Evolutionary conservation across 2,888 invertebrate genomes (phyloP).

Genomic region (Brachyopa scutellaris): DNA sequence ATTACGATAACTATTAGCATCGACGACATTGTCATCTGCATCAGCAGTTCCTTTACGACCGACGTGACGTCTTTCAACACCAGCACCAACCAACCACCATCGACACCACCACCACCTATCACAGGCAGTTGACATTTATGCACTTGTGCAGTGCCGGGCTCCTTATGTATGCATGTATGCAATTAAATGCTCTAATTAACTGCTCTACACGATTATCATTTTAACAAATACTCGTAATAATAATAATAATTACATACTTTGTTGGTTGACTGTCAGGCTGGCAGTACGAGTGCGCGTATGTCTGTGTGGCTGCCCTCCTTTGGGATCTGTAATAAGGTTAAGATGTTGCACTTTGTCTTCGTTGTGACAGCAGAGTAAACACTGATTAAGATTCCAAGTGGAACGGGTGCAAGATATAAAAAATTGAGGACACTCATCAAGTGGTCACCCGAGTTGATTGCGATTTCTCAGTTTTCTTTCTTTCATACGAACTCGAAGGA

Average conservation of each 20-base stretch:
- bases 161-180: constrained; percentile 38
- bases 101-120: background rate
- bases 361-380: background rate
- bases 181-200: constrained; percentile 71
- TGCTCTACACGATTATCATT: constrained; percentile 69
- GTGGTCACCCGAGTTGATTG: constrained; percentile 63
- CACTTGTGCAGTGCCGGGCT: constrained; percentile 1
- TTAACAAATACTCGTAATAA: constrained; percentile 54
- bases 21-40: constrained; percentile 69
- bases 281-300: too few relatives aligned
- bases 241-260: constrained; percentile 57
- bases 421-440: constrained; percentile 57
- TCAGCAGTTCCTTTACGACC: constrained; percentile 67
- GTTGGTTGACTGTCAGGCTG: constrained; percentile 24
- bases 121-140: constrained; percentile 51
- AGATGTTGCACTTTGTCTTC: constrained; percentile 39
- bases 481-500: background rate
- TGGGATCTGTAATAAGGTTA: constrained; percentile 45
- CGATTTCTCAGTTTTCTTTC: constrained; percentile 29
- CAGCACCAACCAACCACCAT: background rate
- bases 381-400: constrained; percentile 48
- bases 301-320: background rate
- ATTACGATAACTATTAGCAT: constrained; percentile 70
- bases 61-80: constrained; percentile 48
- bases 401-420: background rate